phyloP scores from a whole-genome alignment of 2,113 vertebrate genomes.

The Ammodytes dubius region DNA sequence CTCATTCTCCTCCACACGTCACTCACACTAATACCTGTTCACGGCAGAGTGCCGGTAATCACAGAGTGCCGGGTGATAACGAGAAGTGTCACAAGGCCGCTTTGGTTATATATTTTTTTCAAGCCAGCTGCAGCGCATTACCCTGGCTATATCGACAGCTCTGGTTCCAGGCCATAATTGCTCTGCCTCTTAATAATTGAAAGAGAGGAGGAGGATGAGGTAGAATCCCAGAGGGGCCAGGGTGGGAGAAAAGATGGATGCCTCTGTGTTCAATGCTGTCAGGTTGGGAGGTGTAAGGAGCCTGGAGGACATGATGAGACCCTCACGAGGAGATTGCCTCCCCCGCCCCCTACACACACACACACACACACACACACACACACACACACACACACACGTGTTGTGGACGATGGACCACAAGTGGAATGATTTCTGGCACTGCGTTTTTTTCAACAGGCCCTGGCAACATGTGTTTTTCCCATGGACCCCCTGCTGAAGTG shows the following conservation, averaged over 20 bases:
- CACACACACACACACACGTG: constrained; percentile 8
- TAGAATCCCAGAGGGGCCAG: constrained; percentile 60
- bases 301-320: constrained; percentile 56
- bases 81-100: constrained; percentile 53
- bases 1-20: background rate
- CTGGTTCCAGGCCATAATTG: constrained; percentile 70
- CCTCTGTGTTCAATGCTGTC: constrained; percentile 29
- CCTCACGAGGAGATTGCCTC: constrained; percentile 16
- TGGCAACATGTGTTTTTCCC: constrained; percentile 44
- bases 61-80: constrained; percentile 56
- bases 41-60: constrained; percentile 37
- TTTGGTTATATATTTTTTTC: constrained; percentile 37
- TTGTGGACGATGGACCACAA: constrained; percentile 57
- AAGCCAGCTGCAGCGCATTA: constrained; percentile 63
- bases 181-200: constrained; percentile 75
- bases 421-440: constrained; percentile 53
- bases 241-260: constrained; percentile 67
- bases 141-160: constrained; percentile 39
- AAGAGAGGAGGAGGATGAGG: constrained; percentile 48
- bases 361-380: too few species aligned
- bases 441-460: constrained; percentile 21
- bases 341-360: too few species aligned
- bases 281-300: constrained; percentile 44
- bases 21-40: constrained; percentile 42
- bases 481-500: constrained; percentile 14